Conservation (phyloP, 1,140 invertebrate species). For the Bombyx mandarina region DNA sequence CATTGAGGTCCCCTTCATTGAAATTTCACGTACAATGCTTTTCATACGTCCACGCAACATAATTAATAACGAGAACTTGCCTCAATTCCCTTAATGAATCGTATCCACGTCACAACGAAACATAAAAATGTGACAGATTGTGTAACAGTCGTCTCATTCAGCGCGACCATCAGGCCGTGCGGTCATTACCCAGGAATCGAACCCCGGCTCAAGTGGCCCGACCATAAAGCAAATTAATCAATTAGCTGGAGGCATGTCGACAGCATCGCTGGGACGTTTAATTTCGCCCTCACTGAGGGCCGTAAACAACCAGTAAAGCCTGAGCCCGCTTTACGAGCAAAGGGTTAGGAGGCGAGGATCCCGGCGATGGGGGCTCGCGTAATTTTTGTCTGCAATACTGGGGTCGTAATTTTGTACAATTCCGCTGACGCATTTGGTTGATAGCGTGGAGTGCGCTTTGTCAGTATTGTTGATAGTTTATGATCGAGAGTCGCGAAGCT, state of each 20-base stretch:
- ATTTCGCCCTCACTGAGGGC: slow-evolving; percentile 53
- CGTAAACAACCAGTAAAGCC: slow-evolving; percentile 24
- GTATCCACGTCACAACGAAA: slow-evolving; percentile 13
- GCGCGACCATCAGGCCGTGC: slow-evolving; percentile 44
- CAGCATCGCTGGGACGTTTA: slow-evolving; percentile 64
- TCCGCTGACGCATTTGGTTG: slow-evolving; percentile 62
- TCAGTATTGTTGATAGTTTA: slow-evolving; percentile 56
- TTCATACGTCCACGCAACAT: too few species aligned
- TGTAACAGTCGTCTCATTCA: slow-evolving; percentile 52
- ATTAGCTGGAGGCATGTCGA: slow-evolving; percentile 67
- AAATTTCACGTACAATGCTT: too few species aligned
- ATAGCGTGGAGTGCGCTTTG: slow-evolving; percentile 45
- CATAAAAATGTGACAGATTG: slow-evolving; percentile 65
- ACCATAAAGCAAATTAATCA: slow-evolving; percentile 70
- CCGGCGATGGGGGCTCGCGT: slow-evolving; percentile 26
- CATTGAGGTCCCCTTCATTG: too few species aligned
- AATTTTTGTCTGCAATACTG: slow-evolving; percentile 48
- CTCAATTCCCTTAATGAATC: too few species aligned
- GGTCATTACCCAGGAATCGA: slow-evolving; percentile 54
- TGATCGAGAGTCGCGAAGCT: slow-evolving; percentile 38
- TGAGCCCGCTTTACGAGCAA: slow-evolving; percentile 14
- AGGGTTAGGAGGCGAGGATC: slow-evolving; percentile 18
- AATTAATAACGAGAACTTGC: too few species aligned
- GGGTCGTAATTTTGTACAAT: slow-evolving; percentile 50
- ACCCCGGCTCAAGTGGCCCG: slow-evolving; percentile 47